Conservation (phyloP, 2,113 vertebrate genomes). For the Alligator sinensis region DNA sequence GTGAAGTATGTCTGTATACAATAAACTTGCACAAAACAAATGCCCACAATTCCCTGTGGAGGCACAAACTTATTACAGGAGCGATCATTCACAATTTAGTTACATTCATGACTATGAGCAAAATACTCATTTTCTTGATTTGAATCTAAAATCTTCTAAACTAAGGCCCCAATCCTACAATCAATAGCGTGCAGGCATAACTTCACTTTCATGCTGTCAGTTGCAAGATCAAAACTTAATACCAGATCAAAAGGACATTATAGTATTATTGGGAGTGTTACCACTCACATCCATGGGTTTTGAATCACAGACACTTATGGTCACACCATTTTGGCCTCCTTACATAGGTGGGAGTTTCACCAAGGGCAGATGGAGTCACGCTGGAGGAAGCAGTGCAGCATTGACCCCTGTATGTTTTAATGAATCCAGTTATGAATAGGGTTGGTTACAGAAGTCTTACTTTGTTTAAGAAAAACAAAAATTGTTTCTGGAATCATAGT, state of each 20-base stretch:
- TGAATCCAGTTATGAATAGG: conserved; percentile 58
- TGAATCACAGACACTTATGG: conserved; percentile 30
- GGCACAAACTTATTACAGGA: neutral
- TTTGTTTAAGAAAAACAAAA: conserved; percentile 52
- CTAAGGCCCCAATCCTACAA: conserved; percentile 22
- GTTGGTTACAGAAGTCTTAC: conserved; percentile 38
- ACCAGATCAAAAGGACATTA: neutral
- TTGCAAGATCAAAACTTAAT: neutral
- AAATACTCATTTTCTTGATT: neutral
- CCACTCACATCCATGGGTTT: neutral
- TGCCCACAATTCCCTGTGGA: neutral
- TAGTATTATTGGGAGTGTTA: neutral
- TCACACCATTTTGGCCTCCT: conserved; percentile 47
- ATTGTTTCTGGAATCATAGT: conserved; percentile 43
- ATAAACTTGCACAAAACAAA: neutral
- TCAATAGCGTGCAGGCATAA: conserved; percentile 16
- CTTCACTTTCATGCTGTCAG: neutral
- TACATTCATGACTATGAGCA: conserved; percentile 8
- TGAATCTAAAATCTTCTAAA: conserved; percentile 31
- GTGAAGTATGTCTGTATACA: neutral
- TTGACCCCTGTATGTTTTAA: conserved; percentile 54
- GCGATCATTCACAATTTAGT: conserved; percentile 31
- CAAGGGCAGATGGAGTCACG: neutral
- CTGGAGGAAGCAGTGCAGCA: conserved; percentile 25
- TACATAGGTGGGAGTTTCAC: conserved; percentile 61